Base-by-base conservation (phyloP, 1,140 invertebrate species). In the Drosophila varians region DNA sequence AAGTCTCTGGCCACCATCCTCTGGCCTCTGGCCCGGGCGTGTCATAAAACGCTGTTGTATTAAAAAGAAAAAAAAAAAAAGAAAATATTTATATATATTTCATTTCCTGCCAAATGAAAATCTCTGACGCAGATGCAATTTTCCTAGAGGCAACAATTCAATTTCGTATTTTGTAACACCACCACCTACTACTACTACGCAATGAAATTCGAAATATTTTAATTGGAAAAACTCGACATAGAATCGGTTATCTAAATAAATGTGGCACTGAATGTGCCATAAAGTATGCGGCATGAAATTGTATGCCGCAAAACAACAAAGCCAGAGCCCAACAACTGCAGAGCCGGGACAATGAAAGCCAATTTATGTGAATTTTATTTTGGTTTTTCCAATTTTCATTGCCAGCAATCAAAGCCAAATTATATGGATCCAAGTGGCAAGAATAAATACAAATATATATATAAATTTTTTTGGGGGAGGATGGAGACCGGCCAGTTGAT, bases 151-250 rank as follows among this genome's bases (percentile, higher is more conserved):
- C 65, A 53, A 71, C 73, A 65, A 76, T 77, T 76, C 72, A 69
- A 70, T 70, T 77, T 65, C 14, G 49, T 21, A 60, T 60, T 61
- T 52, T 7, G 18, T 26, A 26, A 16, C 34, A 42, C 14, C 16
- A 5, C 5, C n/a, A 2, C 21, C 2, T 21, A 21, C 21, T 21
- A 2, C 4, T 7, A 38, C n/a, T 38, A 57, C 54, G 43, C 21
- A 36, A 38, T 42, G 55, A 62, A 72, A 77, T 52, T n/a, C 74
- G 58, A 62, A 77, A 51, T 48, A 77, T 77, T 77, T 77, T 77
- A 77, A 77, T 77, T 77, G 74, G 74, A 77, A 77, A 77, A 77
- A 77, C 74, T 77, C n/a, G n/a, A n/a, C n/a, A n/a, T n/a, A 72
- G 57, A 77, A 77, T 77, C 72, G 69, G 74, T 71, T 77, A 77